Evolutionary conservation across 2,888 invertebrate species (phyloP), one percentile per base, ranked within the genome.

Genomic region (Pyrgus malvae): DNA sequence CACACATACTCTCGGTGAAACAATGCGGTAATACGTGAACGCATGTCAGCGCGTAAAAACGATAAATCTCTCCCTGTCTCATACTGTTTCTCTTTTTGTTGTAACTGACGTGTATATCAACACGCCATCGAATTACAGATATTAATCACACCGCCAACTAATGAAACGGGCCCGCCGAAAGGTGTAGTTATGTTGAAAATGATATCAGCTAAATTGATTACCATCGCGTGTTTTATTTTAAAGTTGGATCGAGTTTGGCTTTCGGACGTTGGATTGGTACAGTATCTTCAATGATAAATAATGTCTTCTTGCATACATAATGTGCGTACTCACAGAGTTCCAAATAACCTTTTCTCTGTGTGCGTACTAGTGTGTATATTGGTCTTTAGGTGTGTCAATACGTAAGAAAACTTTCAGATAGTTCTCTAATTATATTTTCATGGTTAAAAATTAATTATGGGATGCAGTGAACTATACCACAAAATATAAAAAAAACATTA

Each of bases 61-160:
- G 68, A 87, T 88, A 84, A 87, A 87, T 88, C 87, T 83, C 80
- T 66, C 66, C 66, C 76, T 76, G 78, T 74, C 78, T 70, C 67
- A 69, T 63, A 63, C 61, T 67, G 55, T 40, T 66, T 72, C 38
- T 72, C 60, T 77, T 77, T 77, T 83, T 76, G 72, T 78, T 76
- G 66, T 62, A 66, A 65, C 66, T 78, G 82, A 83, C 76, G 72
- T 72, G 72, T 76, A 63, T 78, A 80, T 81, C 83, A 77, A 69
- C 70, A 70, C 69, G 69, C 73, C 76, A 71, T 80, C 74, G 68
- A 73, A 72, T 79, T 75, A 76, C 66, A 70, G 56, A 67, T 72
- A 87, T 86, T 79, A 83, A 87, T 86, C 80, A 74, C 69, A 38
- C 35, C 37, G 37, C 25, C 38, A 37, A 53, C 53, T 53, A 53